These are phyloP conservation scores for Daktulosphaira vitifoliae DNA, from an alignment of 1,140 invertebrate genomes.

Conservation along the genomic window DNA sequence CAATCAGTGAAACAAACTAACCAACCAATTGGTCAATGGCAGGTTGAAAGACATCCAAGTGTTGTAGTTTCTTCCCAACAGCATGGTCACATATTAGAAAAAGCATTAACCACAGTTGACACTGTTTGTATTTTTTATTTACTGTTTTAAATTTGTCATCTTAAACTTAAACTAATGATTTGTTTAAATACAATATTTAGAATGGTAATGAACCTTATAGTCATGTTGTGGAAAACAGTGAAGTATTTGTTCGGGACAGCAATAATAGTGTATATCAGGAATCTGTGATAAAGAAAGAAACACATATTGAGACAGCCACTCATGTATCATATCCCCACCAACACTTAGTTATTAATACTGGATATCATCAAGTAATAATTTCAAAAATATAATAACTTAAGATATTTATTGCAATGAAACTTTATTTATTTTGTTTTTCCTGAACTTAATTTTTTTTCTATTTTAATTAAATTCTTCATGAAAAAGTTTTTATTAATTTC, in stretches of 20 bases:
- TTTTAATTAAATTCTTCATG: too few relatives aligned
- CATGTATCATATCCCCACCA: conserved; percentile 12
- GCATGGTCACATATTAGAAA: conserved; percentile 32
- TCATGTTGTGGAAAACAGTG: conserved; percentile 13
- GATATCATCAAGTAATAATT: conserved; percentile 15
- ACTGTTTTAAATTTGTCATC: too few relatives aligned
- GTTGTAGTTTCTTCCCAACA: conserved; percentile 25
- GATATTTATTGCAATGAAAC: background rate
- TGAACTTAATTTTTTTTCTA: too few relatives aligned
- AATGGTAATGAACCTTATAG: conserved; percentile 11
- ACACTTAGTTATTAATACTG: conserved; percentile 14
- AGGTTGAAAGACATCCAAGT: conserved; percentile 31
- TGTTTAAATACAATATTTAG: background rate
- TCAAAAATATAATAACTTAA: background rate
- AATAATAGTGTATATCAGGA: conserved; percentile 21
- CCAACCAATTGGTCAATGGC: conserved; percentile 6
- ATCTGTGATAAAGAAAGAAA: conserved; percentile 31
- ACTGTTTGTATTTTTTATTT: background rate
- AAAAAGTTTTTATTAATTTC: too few relatives aligned
- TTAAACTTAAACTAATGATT: too few relatives aligned
- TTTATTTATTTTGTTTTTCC: too few relatives aligned
- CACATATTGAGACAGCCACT: background rate
- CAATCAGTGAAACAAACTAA: background rate
- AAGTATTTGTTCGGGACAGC: conserved; percentile 7
- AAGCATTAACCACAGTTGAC: conserved; percentile 31